These are phyloP conservation scores for Hyposoter dolosus DNA, from an alignment of 2,888 invertebrate species.

Conservation along the genomic window DNA sequence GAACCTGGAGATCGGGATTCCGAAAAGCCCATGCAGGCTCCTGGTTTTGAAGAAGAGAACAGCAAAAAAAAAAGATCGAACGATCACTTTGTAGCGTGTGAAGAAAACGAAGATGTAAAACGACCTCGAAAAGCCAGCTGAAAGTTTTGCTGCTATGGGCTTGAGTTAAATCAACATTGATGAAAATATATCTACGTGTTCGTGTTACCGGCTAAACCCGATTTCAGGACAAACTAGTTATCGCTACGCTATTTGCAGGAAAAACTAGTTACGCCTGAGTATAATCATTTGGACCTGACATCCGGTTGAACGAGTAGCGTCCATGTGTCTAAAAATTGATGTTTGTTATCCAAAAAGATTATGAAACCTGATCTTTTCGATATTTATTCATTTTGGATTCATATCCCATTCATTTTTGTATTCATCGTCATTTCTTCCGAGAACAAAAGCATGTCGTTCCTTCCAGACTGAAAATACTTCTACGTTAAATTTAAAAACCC, in stretches of 20 bases:
- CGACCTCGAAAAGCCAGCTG: slow-evolving; percentile 37
- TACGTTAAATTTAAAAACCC: background rate
- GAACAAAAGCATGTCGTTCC: background rate
- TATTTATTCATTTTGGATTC: background rate
- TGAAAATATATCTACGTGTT: background rate
- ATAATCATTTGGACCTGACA: background rate
- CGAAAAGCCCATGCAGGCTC: slow-evolving; percentile 70
- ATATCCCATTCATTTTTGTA: background rate
- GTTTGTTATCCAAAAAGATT: background rate
- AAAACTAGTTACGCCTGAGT: background rate
- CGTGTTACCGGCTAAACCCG: background rate
- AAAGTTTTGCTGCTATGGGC: background rate
- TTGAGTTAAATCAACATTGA: background rate
- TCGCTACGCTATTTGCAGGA: background rate
- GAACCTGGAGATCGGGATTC: slow-evolving; percentile 52
- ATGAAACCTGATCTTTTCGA: background rate
- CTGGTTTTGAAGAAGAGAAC: slow-evolving; percentile 47
- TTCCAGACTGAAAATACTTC: background rate
- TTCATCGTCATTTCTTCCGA: background rate
- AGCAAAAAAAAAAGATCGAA: slow-evolving; percentile 46
- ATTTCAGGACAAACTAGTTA: slow-evolving; percentile 1
- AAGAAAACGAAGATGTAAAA: slow-evolving; percentile 55
- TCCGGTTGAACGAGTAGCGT: background rate
- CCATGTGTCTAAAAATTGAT: background rate
- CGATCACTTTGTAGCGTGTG: slow-evolving; percentile 43